These are phyloP conservation scores for human DNA, from an alignment of 2,113 vertebrate genomes.

Conservation along the genomic window DNA sequence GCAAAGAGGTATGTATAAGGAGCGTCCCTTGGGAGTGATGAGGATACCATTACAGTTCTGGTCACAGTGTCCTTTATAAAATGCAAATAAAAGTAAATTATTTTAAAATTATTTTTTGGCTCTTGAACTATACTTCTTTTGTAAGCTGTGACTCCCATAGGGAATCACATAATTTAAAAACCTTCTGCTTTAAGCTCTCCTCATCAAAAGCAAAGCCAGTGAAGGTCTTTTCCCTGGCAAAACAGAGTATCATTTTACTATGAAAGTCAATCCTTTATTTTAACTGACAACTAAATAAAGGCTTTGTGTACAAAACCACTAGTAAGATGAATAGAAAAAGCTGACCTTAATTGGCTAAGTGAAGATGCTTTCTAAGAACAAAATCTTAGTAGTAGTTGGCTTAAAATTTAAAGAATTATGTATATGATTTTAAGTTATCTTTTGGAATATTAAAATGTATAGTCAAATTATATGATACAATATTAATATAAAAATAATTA, in stretches of 20 bases:
- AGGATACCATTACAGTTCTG: background rate
- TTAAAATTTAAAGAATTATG: background rate
- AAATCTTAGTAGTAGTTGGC: background rate
- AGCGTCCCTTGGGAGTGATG: background rate
- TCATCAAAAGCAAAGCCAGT: background rate
- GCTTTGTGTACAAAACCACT: background rate
- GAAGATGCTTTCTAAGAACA: background rate
- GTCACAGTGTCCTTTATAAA: background rate
- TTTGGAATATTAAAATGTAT: background rate
- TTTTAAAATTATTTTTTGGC: background rate
- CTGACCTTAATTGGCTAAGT: background rate
- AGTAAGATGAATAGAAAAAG: background rate
- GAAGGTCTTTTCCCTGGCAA: background rate
- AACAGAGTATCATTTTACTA: background rate
- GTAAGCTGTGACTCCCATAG: background rate
- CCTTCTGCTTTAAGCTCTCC: background rate
- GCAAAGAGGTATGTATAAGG: background rate
- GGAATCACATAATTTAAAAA: background rate
- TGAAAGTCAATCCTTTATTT: background rate
- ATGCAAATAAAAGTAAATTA: background rate
- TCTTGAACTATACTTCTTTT: background rate
- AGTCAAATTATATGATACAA: background rate
- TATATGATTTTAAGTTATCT: background rate
- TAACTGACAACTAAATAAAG: background rate
- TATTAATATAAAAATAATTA: background rate